Evolutionary conservation across 2,797 vertebrate species (phyloP), one percentile per base, ranked within the genome.

Genomic region (Sebastes nivosus): DNA sequence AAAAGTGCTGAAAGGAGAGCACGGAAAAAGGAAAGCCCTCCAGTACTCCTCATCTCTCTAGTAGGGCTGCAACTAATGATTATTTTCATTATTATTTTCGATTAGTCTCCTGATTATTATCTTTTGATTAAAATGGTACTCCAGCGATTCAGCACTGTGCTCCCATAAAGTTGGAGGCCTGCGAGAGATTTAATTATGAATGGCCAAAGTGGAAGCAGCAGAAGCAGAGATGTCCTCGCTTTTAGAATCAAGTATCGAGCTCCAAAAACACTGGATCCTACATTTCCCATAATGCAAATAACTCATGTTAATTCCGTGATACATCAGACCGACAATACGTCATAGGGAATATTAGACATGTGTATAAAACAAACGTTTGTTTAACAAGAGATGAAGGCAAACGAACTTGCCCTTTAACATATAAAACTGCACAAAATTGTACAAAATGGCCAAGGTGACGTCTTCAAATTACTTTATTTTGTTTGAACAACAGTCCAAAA

Each of bases 51-150:
- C n/a, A 54, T 66, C 24, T 3, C 4, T 72, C 55, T 36, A 22
- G 29, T 4, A 10, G 6, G 27, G 32, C 32, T 64, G 50, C 36
- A 46, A 36, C 27, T 59, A 24, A 27, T 74, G 24, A 36, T 65
- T 72, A 54, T 67, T 75, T 73, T 55, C 50, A 71, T 50, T 72
- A 67, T 38, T 64, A 36, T 34, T 57, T 55, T 68, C 22, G 9
- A 75, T 69, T 57, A 6, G 80, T 65, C 67, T 68, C 25, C n/a
- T 71, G 60, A 74, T 80, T 63, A 22, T 34, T 65, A 68, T 77
- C 1, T 12, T 71, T 66, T 85, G 63, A 83, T 85, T 83, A 69
- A 68, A 81, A 5, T 12, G 63, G n/a, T 32, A 16, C 20, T 46
- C 0, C 18, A 60, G 22, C 6, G 3, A 27, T 25, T 59, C 58